These are phyloP conservation scores for Morpho achilles DNA, from an alignment of 2,888 invertebrate genomes.

Conservation along the genomic window DNA sequence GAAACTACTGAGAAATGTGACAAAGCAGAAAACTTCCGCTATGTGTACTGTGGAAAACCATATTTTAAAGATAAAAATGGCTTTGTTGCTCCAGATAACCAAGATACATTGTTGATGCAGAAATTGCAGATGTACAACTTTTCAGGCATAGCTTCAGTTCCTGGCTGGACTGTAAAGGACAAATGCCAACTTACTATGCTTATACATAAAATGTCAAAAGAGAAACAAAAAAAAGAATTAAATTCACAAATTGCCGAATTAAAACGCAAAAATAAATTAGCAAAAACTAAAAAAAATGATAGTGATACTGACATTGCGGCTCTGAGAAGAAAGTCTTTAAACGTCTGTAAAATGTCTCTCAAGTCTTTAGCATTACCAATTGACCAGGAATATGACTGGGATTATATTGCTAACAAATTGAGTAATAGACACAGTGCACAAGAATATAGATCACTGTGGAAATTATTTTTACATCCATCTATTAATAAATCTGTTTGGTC, in stretches of 20 bases:
- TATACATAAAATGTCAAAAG: slow-evolving; percentile 58
- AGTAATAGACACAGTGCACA: slow-evolving; percentile 78
- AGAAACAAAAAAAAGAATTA: slow-evolving; percentile 37
- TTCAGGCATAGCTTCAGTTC: slow-evolving; percentile 57
- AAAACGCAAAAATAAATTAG: slow-evolving; percentile 30
- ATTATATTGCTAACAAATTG: slow-evolving; percentile 64
- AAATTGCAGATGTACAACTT: slow-evolving; percentile 64
- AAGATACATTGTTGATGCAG: slow-evolving; percentile 71
- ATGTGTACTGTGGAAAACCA: slow-evolving; percentile 73
- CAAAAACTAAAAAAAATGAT: slow-evolving; percentile 15
- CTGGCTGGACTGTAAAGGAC: slow-evolving; percentile 79
- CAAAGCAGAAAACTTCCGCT: slow-evolving; percentile 38
- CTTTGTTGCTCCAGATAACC: slow-evolving; percentile 78
- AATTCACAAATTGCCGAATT: slow-evolving; percentile 40
- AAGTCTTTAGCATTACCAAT: slow-evolving; percentile 51
- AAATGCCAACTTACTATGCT: slow-evolving; percentile 73
- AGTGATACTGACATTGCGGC: slow-evolving; percentile 31
- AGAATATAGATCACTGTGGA: slow-evolving; percentile 86
- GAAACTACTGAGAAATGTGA: slow-evolving; percentile 29
- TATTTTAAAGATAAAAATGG: slow-evolving; percentile 83
- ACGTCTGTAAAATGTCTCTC: slow-evolving; percentile 39
- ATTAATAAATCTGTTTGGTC: slow-evolving; percentile 76
- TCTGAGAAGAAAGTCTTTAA: slow-evolving; percentile 35
- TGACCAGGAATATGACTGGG: slow-evolving; percentile 79
- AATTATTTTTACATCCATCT: slow-evolving; percentile 82